Base-by-base conservation (phyloP, 2,888 invertebrate genomes). In the Agrochola lychnidis region DNA sequence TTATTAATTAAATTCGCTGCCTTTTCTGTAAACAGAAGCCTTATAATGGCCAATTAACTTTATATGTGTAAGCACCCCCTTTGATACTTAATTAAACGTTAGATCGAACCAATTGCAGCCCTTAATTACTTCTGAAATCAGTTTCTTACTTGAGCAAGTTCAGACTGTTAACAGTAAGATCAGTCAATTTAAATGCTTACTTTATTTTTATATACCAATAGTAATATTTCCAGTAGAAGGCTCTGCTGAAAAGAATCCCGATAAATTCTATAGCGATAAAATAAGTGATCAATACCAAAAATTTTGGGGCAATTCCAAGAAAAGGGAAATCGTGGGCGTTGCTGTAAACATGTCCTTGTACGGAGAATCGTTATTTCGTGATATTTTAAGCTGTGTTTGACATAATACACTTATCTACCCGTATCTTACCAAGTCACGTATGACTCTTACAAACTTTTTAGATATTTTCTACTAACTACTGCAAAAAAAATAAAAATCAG, bases 41-140 rank as follows among this genome's bases (percentile, higher is more conserved):
- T 30, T 73, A 25, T 67, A 51, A 40, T 53, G 10, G n/a, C n/a
- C 22, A 57, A 68, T 81, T 69, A 79, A 76, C 57, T 45, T 25
- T 7, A 59, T 19, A 42, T 64, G 36, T 53, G 36, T 59, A 30
- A 82, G 53, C 59, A 69, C 19, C 25, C 25, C 56, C 30, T 77
- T 75, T 56, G 36, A 48, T 64, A 59, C 9, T 30, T n/a, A 5
- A 82, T 82, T 82, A 16, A 51, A 36, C 6, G 25, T 53, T 45
- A 14, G 62, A 59, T 62, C n/a, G 30, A 53, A 59, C 40, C 25
- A 45, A 45, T 51, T 36, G 45, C 70, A 68, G 36, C 70, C 53
- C 30, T n/a, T 63, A 68, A 71, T 63, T 82, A 56, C 16, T 62
- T 77, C 30, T 56, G 45, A 63, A 83, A 71, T 78, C 5, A 59